Evolutionary conservation across 1,140 invertebrate species (phyloP).

Genomic region (Drepana arcuata): DNA sequence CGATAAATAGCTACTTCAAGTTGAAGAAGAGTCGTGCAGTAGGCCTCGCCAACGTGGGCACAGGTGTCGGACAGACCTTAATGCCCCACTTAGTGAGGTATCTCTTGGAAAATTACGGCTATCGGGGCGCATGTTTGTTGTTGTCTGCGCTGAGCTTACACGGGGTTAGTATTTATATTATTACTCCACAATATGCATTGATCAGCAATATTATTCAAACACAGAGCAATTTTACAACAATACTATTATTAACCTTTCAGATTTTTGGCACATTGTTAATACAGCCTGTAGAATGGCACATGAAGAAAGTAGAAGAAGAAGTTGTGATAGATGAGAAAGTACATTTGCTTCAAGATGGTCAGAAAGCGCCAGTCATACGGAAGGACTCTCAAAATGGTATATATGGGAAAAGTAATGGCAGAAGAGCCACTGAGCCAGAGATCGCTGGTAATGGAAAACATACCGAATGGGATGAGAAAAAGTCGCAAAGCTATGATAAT

Average conservation of each 20-base stretch:
- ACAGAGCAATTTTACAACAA: slow-evolving; percentile 1
- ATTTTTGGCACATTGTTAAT: slow-evolving; percentile 64
- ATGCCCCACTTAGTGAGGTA: slow-evolving; percentile 79
- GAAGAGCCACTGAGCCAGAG: slow-evolving; percentile 23
- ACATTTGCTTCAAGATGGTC: slow-evolving; percentile 35
- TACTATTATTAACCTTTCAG: slow-evolving; percentile 20
- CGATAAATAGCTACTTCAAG: slow-evolving; percentile 81
- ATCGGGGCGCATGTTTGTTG: slow-evolving; percentile 73
- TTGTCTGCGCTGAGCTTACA: slow-evolving; percentile 75
- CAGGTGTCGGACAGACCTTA: slow-evolving; percentile 81
- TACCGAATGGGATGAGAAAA: slow-evolving; percentile 12
- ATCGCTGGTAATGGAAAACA: slow-evolving; percentile 21
- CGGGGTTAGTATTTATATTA: slow-evolving; percentile 58
- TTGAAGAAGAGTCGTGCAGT: slow-evolving; percentile 78
- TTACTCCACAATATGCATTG: not conserved
- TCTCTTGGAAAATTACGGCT: slow-evolving; percentile 73
- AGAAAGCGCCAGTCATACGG: slow-evolving; percentile 31
- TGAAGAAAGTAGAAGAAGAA: slow-evolving; percentile 55
- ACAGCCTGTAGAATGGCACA: slow-evolving; percentile 71
- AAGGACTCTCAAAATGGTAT: slow-evolving; percentile 20
- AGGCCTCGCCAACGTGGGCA: slow-evolving; percentile 79
- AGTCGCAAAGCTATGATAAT: slow-evolving; percentile 34
- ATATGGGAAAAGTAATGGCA: slow-evolving; percentile 13
- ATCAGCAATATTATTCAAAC: not conserved
- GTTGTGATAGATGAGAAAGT: slow-evolving; percentile 43